phyloP scores from a whole-genome alignment of 2,888 invertebrate species.

The Bhutanitis thaidina region DNA sequence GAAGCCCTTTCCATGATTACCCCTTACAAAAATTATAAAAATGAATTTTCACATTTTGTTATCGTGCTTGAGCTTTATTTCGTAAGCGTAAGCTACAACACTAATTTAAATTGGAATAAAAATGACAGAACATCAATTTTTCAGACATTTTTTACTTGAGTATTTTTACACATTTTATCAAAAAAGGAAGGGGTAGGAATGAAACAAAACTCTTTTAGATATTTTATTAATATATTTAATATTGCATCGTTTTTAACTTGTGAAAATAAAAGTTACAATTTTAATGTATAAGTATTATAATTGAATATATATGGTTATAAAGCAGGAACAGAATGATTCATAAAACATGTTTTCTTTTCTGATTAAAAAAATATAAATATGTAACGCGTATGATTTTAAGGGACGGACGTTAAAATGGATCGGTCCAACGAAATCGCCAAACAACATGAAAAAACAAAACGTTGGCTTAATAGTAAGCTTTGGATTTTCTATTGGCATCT shows the following conservation, averaged over 20 bases:
- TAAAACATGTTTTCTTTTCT: conserved; percentile 3
- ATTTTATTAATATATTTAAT: conserved; percentile 45
- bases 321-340: conserved; percentile 1
- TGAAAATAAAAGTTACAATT: conserved; percentile 24
- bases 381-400: conserved; percentile 21
- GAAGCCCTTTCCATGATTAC: too few relatives aligned
- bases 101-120: too few relatives aligned
- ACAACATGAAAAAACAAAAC: neutral
- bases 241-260: conserved; percentile 37
- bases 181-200: conserved; percentile 1
- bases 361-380: conserved; percentile 25
- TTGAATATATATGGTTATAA: neutral
- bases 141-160: too few relatives aligned
- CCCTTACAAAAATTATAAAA: too few relatives aligned
- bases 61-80: too few relatives aligned
- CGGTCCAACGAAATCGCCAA: conserved; percentile 21
- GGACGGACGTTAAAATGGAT: conserved; percentile 31
- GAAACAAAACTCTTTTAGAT: conserved; percentile 26
- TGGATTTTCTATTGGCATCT: too few relatives aligned
- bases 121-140: too few relatives aligned
- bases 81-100: too few relatives aligned
- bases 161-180: neutral
- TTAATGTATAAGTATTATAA: neutral
- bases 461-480: too few relatives aligned
- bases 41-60: too few relatives aligned